A percentile compares a stretch with the other conserved stretches of the same genome.
phyloP scores from a whole-genome alignment of 2,797 vertebrate genomes.

The Phoeniculus purpureus region DNA sequence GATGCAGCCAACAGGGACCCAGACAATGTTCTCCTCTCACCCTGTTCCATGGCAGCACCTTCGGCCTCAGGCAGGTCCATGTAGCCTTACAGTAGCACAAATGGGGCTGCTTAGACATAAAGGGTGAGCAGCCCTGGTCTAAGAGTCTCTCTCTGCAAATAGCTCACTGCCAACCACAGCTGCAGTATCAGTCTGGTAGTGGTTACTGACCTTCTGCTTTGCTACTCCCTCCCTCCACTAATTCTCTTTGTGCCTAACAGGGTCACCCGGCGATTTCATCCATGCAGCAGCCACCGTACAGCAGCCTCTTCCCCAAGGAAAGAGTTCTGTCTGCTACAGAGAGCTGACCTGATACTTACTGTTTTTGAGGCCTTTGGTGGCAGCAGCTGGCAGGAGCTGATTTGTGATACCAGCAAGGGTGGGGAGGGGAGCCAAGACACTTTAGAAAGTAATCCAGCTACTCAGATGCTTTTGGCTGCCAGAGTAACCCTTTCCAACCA shows the following conservation, averaged over 20 bases:
- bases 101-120: neutral
- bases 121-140: neutral
- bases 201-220: neutral
- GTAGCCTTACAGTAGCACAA: neutral
- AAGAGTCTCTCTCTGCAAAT: neutral
- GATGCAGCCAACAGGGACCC: neutral
- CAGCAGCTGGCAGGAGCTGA: neutral
- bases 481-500: constrained; percentile 20
- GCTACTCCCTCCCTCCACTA: neutral
- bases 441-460: neutral
- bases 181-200: neutral
- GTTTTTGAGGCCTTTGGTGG: neutral
- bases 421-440: neutral
- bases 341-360: neutral
- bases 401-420: neutral
- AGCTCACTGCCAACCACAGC: neutral
- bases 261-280: neutral
- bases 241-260: neutral
- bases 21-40: neutral
- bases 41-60: neutral
- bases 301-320: neutral
- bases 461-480: neutral
- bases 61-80: neutral
- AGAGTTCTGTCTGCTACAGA: neutral
- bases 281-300: neutral